Evolutionary conservation across 1,140 invertebrate genomes (phyloP).

Genomic region (Brachionus koreanus): DNA sequence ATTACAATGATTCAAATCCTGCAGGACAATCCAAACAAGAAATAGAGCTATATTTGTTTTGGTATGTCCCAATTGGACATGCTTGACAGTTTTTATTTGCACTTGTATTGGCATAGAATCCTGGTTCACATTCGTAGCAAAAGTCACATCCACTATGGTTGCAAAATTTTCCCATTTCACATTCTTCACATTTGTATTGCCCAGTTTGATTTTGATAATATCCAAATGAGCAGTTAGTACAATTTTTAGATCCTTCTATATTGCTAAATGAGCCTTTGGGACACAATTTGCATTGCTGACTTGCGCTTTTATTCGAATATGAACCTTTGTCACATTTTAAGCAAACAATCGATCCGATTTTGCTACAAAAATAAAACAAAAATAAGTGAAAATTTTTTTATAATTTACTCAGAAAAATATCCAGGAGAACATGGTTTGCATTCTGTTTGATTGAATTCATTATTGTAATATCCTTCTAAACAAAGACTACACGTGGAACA

Average conservation of each 20-base stretch:
- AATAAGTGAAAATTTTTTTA: neutral
- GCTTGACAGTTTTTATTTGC: neutral
- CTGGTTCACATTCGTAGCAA: conserved; percentile 17
- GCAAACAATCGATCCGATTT: neutral
- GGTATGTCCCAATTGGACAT: conserved; percentile 23
- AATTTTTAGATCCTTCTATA: neutral
- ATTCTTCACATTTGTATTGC: conserved; percentile 1
- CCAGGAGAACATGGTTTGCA: neutral
- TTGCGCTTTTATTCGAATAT: conserved; percentile 17
- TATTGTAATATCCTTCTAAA: neutral
- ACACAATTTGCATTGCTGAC: neutral
- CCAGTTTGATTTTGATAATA: conserved; percentile 20
- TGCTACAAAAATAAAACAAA: neutral
- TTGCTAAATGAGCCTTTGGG: neutral
- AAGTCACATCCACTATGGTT: conserved; percentile 17
- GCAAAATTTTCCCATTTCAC: neutral
- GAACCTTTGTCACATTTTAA: conserved; percentile 19
- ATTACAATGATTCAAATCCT: conserved; percentile 27
- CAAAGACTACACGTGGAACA: neutral
- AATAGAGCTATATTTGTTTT: neutral
- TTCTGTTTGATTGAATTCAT: conserved; percentile 27
- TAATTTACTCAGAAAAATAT: neutral
- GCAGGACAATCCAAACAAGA: conserved; percentile 27
- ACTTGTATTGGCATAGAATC: neutral
- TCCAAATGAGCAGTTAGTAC: conserved; percentile 19